These are phyloP conservation scores for Kryptolebias marmoratus DNA, from an alignment of 2,113 vertebrate genomes.

Conservation along the genomic window DNA sequence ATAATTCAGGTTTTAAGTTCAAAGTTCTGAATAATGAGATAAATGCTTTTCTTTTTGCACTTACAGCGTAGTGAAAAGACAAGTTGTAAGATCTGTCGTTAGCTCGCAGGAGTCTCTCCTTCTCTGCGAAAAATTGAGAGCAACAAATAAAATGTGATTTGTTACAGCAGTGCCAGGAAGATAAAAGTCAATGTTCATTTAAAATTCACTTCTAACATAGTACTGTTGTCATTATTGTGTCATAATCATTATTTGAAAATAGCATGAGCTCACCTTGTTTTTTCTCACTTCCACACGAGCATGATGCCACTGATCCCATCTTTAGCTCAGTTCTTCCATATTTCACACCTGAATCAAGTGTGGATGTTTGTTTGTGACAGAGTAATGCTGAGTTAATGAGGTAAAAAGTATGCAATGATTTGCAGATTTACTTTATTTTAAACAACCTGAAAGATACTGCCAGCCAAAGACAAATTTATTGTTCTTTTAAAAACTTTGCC, in stretches of 20 bases:
- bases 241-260: too few relatives aligned
- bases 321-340: constrained; percentile 74
- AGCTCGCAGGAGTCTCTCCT: constrained; percentile 85
- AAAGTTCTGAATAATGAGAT: not conserved
- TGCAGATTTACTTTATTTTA: not conserved
- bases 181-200: not conserved
- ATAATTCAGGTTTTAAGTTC: not conserved
- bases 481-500: too few relatives aligned
- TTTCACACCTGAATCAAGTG: constrained; percentile 65
- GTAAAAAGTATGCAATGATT: not conserved
- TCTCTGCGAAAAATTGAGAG: constrained; percentile 72
- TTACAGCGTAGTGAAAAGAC: constrained; percentile 88
- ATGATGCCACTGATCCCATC: constrained; percentile 78
- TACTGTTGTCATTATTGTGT: too few relatives aligned
- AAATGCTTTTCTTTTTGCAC: constrained; percentile 40
- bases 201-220: too few relatives aligned
- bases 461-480: too few relatives aligned
- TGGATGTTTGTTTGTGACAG: not conserved
- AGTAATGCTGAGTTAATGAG: not conserved
- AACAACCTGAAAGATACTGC: too few relatives aligned
- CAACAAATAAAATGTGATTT: not conserved
- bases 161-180: not conserved
- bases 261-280: constrained; percentile 74
- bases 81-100: constrained; percentile 88
- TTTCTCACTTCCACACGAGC: constrained; percentile 71